phyloP scores from a whole-genome alignment of 2,888 invertebrate species.

The Pseudococcus longispinus region DNA sequence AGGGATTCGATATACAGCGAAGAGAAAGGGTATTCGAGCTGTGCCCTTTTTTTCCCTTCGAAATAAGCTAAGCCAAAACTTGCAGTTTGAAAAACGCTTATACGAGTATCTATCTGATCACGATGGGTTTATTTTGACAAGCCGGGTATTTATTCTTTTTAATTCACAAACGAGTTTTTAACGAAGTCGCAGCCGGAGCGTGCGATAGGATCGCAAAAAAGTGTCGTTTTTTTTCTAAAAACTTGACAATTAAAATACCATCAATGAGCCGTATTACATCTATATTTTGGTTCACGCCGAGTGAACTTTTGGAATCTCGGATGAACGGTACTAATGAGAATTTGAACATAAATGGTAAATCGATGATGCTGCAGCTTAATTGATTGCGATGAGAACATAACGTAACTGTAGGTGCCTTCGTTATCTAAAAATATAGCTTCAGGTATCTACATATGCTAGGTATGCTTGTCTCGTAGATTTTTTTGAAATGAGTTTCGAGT shows the following conservation, averaged over 20 bases:
- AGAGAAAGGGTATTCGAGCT: background rate
- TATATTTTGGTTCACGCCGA: background rate
- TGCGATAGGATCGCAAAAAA: background rate
- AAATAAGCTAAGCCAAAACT: background rate
- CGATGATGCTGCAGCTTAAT: background rate
- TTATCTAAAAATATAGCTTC: background rate
- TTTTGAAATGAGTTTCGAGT: too few species aligned
- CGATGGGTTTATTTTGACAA: background rate
- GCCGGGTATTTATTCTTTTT: background rate
- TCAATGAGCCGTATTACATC: background rate
- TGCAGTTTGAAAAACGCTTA: background rate
- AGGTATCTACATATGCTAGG: background rate
- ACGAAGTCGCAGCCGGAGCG: background rate
- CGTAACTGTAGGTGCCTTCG: background rate
- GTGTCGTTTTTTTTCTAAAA: background rate
- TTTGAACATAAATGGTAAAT: background rate
- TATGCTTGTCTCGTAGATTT: too few species aligned
- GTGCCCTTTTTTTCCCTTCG: background rate
- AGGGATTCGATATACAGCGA: background rate
- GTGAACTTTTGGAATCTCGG: background rate
- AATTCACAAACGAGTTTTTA: constrained; percentile 5
- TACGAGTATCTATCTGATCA: background rate
- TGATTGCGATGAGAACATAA: background rate
- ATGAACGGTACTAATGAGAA: background rate
- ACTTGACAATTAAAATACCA: background rate